A percentile compares a stretch with the other conserved stretches of the same genome.
These are phyloP conservation scores for Coryphaenoides rupestris DNA, from an alignment of 2,113 vertebrate species.

Conservation along the genomic window DNA sequence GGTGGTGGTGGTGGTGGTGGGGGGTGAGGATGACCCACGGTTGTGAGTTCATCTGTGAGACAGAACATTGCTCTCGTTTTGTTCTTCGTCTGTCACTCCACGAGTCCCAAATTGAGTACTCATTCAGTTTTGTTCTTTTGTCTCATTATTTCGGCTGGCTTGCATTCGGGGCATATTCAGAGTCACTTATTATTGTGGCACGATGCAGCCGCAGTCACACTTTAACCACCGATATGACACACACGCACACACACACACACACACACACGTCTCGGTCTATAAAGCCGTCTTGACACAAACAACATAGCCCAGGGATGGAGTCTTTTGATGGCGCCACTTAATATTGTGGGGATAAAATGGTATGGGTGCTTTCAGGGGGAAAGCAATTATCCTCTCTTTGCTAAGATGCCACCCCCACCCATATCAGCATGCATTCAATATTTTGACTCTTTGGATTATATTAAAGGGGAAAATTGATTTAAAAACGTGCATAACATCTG, in stretches of 20 bases:
- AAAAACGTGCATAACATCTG: slow-evolving; percentile 15
- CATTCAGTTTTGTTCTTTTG: too few species aligned
- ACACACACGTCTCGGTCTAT: neutral
- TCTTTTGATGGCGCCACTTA: neutral
- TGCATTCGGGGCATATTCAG: too few species aligned
- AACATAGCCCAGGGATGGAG: neutral
- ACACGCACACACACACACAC: too few species aligned
- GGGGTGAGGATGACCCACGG: too few species aligned
- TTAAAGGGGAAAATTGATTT: slow-evolving; percentile 21
- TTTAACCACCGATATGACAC: neutral
- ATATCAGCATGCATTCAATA: slow-evolving; percentile 11
- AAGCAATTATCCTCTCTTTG: neutral
- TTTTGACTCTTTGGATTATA: slow-evolving; percentile 13
- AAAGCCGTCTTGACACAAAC: neutral
- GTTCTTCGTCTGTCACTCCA: slow-evolving; percentile 34
- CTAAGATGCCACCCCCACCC: neutral
- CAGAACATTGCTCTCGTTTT: slow-evolving; percentile 16
- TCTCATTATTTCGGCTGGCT: too few species aligned
- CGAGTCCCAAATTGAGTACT: neutral
- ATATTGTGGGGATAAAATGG: neutral
- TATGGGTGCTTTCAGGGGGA: neutral
- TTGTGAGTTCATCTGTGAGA: too few species aligned
- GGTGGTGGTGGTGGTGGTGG: too few species aligned
- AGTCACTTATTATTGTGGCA: neutral
- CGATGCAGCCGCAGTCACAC: neutral